Percentiles rank a stretch among this genome's conserved stretches.
Conservation (phyloP, 2,113 vertebrate species). For the Sakesphorus luctuosus region DNA sequence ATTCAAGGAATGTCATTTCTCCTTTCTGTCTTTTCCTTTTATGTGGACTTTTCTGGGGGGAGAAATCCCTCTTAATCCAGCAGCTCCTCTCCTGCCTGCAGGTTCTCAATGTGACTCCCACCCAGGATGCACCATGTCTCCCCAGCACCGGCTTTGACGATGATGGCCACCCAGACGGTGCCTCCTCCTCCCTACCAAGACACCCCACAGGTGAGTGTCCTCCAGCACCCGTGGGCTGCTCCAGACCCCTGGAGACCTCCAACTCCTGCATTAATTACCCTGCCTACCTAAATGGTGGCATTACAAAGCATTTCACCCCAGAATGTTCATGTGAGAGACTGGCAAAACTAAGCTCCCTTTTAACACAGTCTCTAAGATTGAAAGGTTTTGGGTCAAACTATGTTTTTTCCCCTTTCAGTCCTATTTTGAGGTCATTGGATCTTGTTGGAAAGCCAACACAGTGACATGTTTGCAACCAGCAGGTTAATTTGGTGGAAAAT, state of each 20-base stretch:
- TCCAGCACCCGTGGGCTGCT: neutral
- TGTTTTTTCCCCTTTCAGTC: neutral
- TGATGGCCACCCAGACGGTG: constrained; percentile 99
- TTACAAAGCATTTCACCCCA: neutral
- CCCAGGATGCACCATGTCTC: constrained; percentile 99
- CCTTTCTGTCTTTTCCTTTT: neutral
- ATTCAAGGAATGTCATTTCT: accelerated
- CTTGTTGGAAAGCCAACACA: accelerated
- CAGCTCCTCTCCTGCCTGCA: constrained; percentile 50
- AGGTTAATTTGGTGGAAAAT: neutral
- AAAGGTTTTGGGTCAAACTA: neutral
- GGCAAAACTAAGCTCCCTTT: neutral
- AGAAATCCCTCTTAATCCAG: neutral
- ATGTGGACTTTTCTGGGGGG: accelerated
- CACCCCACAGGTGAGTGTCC: constrained; percentile 90
- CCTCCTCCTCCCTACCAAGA: constrained; percentile 98
- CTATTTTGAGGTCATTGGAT: neutral
- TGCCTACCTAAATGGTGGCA: neutral
- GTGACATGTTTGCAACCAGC: neutral
- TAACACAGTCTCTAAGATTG: neutral
- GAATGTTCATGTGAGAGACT: accelerated
- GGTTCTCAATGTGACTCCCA: constrained; percentile 95
- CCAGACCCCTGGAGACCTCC: accelerated
- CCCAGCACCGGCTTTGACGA: constrained; percentile 95
- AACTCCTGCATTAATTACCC: accelerated